Base-by-base conservation (phyloP, 2,113 vertebrate genomes). In the Ginglymostoma cirratum region DNA sequence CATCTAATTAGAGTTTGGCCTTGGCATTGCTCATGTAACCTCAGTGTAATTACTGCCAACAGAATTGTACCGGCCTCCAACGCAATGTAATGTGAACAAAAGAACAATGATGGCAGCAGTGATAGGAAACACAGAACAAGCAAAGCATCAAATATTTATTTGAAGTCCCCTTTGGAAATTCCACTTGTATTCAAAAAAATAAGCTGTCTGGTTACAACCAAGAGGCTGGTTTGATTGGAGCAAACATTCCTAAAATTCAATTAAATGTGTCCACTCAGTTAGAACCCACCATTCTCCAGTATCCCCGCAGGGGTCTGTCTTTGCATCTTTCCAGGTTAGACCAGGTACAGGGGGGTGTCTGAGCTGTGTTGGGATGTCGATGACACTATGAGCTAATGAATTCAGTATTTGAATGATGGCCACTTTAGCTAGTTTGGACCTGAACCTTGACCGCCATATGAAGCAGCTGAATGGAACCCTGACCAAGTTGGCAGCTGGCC, bases 341-440 rank as follows among this genome's bases (percentile, higher is more conserved):
- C 15, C 23, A 0, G 21, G 19, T n/a, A 42, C 45, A 27, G 19
- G 12, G 27, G 67, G 23, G 55, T 12, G 8, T 14, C 21, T 76
- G 24, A 95, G 27, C 12, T 34, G 69, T 48, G 69, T 45, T 24
- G 21, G 15, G 61, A 38, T 90, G 0, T 34, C 5, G 27, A 19
- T 90, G 55, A 34, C 24, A 95, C 30, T 27, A 42, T 95, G 94
- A 95, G 94, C 94, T 45, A 45, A 48, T 95, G 67, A 95, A 6
- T 95, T 95, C 94, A 70, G 30, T 30, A 15, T 14, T 52, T 72
- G 94, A 95, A 95, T 72, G 94, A 95, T 95, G 94, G 94, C 45
- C 67, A 48, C 92, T 34, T 30, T 52, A 6, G 52, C 42, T 95
- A 67, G 89, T 38, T 45, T 5, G 34, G 66, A 76, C 5, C 67